Evolutionary conservation across 2,888 invertebrate species (phyloP).

Genomic region (Lasioglossum oenotherae): DNA sequence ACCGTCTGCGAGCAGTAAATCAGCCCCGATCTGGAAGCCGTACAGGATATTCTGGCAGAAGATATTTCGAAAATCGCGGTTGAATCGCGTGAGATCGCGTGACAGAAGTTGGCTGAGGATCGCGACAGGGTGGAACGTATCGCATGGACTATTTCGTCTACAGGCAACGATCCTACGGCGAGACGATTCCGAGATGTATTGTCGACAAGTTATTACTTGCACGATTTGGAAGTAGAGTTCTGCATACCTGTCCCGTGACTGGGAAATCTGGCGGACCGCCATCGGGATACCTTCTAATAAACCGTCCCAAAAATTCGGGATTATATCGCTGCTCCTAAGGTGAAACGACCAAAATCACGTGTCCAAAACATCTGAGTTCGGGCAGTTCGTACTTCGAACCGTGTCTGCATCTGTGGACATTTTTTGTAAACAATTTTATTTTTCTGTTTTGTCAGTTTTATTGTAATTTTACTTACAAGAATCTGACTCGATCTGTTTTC

Average conservation of each 20-base stretch:
- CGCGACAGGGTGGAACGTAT: conserved; percentile 51
- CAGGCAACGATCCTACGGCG: conserved; percentile 45
- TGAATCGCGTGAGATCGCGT: background rate
- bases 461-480: background rate
- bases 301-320: conserved; percentile 45
- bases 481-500: background rate
- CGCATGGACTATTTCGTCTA: conserved; percentile 52
- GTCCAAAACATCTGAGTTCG: background rate
- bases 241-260: conserved; percentile 53
- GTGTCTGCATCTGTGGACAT: background rate
- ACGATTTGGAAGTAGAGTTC: conserved; percentile 58
- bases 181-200: conserved; percentile 51
- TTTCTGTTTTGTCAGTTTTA: background rate
- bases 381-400: background rate
- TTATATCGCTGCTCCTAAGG: background rate
- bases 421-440: background rate
- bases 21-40: background rate
- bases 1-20: background rate
- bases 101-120: conserved; percentile 27
- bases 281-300: conserved; percentile 46
- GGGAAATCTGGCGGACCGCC: conserved; percentile 54
- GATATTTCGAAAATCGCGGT: background rate
- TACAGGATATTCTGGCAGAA: background rate
- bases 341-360: background rate
- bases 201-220: conserved; percentile 66